Conservation (phyloP, 2,888 invertebrate species). For the Cephonodes hylas region DNA sequence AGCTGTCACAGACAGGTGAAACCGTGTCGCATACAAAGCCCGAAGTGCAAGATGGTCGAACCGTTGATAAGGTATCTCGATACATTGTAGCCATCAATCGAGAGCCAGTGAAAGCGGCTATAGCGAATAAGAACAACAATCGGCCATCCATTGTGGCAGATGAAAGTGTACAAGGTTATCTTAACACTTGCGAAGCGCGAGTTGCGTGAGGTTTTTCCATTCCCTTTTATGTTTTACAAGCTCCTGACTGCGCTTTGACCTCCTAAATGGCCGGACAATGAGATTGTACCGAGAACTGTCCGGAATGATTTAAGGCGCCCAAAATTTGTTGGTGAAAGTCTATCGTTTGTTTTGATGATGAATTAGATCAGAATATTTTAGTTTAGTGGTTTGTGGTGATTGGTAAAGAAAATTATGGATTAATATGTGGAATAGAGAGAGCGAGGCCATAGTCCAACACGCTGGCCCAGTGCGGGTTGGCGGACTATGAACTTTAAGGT, state of each 20-base stretch:
- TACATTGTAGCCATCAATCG: slow-evolving; percentile 44
- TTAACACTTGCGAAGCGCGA: slow-evolving; percentile 22
- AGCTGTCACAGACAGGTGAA: background rate
- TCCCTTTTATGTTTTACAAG: slow-evolving; percentile 3
- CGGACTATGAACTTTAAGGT: no score
- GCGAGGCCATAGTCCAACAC: no score
- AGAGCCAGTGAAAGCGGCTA: slow-evolving; percentile 63
- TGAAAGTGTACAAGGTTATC: slow-evolving; percentile 50
- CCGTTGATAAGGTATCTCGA: slow-evolving; percentile 8
- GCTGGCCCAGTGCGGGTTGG: no score
- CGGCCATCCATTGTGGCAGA: slow-evolving; percentile 47
- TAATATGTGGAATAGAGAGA: no score
- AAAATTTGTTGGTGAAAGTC: background rate
- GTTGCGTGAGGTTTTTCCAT: background rate
- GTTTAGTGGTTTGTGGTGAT: background rate
- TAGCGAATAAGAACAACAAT: slow-evolving; percentile 52
- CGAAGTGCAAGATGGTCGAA: background rate
- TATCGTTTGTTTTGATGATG: background rate
- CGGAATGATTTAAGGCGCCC: background rate
- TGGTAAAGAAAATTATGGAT: no score
- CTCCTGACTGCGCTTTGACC: slow-evolving; percentile 6
- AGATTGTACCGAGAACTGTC: background rate
- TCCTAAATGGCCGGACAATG: background rate
- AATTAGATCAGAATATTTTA: background rate
- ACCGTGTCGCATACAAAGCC: background rate